phyloP scores from a whole-genome alignment of 2,888 invertebrate species.

The Julus scanicus region DNA sequence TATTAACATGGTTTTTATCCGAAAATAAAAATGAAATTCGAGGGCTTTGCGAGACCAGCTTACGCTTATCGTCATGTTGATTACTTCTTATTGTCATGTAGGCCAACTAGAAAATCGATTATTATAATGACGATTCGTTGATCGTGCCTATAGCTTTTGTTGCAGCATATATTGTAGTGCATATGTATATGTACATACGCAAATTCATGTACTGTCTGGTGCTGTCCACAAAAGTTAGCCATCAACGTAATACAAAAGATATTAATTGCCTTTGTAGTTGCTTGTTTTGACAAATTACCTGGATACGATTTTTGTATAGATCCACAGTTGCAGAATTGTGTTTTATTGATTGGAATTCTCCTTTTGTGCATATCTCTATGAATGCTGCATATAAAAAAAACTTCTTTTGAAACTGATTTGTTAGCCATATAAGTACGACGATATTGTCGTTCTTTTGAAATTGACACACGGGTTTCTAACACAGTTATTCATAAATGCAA shows the following conservation, averaged over 20 bases:
- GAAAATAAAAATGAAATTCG: neutral
- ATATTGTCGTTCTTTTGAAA: neutral
- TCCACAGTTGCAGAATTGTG: neutral
- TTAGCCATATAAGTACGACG: neutral
- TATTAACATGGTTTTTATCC: neutral
- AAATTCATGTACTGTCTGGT: too few species aligned
- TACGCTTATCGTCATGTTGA: neutral
- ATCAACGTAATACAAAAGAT: neutral
- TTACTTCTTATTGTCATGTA: neutral
- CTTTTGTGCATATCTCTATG: neutral
- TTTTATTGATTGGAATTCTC: constrained; percentile 24
- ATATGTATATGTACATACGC: neutral
- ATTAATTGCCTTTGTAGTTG: neutral
- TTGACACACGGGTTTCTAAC: neutral
- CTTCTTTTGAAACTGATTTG: neutral
- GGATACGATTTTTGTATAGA: neutral
- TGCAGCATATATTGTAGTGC: neutral
- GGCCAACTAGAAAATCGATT: constrained; percentile 37
- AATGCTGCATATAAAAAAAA: neutral
- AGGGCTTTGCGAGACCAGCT: neutral
- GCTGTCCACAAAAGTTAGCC: constrained; percentile 2
- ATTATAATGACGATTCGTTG: neutral
- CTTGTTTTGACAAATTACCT: constrained; percentile 42
- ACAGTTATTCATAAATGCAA: neutral
- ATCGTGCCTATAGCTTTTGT: neutral